Conservation (phyloP, 2,888 invertebrate species). For the Zootermopsis nevadensis region DNA sequence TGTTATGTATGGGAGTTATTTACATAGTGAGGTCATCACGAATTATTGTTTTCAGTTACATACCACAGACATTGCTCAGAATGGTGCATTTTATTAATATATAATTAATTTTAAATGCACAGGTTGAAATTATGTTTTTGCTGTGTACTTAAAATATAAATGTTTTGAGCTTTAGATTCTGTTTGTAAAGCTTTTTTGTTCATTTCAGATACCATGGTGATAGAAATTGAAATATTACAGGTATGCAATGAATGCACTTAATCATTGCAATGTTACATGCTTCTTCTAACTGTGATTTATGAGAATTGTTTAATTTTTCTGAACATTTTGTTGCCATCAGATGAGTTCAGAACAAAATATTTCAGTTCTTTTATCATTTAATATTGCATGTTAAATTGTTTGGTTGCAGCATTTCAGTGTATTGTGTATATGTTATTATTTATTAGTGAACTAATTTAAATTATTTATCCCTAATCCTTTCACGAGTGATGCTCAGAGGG, state of each 20-base stretch:
- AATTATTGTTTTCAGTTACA: too few relatives aligned
- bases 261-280: background rate
- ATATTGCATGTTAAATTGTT: too few relatives aligned
- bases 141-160: background rate
- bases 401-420: too few relatives aligned
- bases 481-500: too few relatives aligned
- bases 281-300: background rate
- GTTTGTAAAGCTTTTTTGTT: background rate
- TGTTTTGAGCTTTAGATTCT: background rate
- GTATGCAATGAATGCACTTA: background rate
- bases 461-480: too few relatives aligned
- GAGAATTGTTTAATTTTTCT: background rate
- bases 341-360: too few relatives aligned
- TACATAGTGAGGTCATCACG: background rate
- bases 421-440: too few relatives aligned
- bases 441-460: too few relatives aligned
- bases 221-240: background rate
- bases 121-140: background rate
- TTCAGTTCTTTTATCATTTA: too few relatives aligned
- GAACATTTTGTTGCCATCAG: too few relatives aligned
- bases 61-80: background rate
- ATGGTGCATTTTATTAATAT: background rate
- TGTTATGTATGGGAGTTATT: background rate
- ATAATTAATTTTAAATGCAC: background rate
- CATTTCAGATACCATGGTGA: background rate